Percentiles rank a stretch among this genome's conserved stretches.
phyloP scores from a whole-genome alignment of 2,113 vertebrate genomes.

The Glaucidium brasilianum region DNA sequence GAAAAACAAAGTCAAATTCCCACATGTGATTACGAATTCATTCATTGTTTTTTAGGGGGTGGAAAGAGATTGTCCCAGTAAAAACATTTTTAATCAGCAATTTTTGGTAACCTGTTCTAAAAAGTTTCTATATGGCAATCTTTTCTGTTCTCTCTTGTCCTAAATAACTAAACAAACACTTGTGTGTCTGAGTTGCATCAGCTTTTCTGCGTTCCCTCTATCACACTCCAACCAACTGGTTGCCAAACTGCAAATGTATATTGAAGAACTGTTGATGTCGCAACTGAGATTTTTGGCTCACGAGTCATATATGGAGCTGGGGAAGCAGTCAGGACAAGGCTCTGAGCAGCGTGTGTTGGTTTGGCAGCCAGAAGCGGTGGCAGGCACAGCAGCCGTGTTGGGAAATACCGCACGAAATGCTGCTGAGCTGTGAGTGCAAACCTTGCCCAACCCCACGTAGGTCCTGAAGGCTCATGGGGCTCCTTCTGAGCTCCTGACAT shows the following conservation, averaged over 20 bases:
- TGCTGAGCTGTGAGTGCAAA: neutral
- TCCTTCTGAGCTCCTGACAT: neutral
- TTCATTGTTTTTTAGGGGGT: neutral
- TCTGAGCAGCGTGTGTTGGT: neutral
- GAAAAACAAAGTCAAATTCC: neutral
- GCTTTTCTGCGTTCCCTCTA: neutral
- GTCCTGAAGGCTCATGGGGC: neutral
- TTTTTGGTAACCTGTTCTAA: neutral
- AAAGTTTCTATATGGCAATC: neutral
- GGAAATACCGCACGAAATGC: neutral
- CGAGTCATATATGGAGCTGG: accelerated
- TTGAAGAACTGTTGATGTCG: neutral
- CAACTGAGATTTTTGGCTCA: neutral
- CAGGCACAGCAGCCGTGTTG: neutral
- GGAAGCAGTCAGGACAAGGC: neutral
- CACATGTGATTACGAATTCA: neutral
- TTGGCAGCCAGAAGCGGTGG: neutral
- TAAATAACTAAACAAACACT: neutral
- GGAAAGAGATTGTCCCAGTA: neutral
- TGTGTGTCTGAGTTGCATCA: neutral
- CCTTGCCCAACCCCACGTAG: neutral
- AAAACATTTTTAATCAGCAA: neutral
- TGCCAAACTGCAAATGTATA: neutral
- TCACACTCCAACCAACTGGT: neutral
- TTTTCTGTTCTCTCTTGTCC: neutral